These are phyloP conservation scores for Toxonevra muliebris DNA, from an alignment of 2,888 invertebrate species.

Conservation along the genomic window DNA sequence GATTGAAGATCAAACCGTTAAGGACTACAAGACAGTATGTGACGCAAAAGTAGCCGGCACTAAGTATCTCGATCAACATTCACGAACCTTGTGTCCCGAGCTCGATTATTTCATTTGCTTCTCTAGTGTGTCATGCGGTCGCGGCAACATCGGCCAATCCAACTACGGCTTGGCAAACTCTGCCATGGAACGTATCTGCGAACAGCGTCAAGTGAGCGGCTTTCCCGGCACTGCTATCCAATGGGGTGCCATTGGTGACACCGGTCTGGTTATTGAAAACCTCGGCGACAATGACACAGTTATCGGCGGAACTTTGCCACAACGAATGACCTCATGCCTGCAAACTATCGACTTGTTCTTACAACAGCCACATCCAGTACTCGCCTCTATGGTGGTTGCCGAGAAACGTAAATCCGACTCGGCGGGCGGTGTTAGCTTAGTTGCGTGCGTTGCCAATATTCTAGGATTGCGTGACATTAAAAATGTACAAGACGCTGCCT, in stretches of 20 bases:
- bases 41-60: slow-evolving; percentile 89
- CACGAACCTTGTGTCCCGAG: slow-evolving; percentile 79
- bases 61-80: slow-evolving; percentile 80
- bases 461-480: slow-evolving; percentile 88
- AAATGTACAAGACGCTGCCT: slow-evolving; percentile 78
- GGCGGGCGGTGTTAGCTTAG: slow-evolving; percentile 71
- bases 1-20: slow-evolving; percentile 84
- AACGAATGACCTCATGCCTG: slow-evolving; percentile 93
- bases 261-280: slow-evolving; percentile 89
- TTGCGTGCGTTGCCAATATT: slow-evolving; percentile 87
- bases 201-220: slow-evolving; percentile 82
- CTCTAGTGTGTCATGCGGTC: slow-evolving; percentile 95
- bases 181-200: slow-evolving; percentile 95
- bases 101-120: slow-evolving; percentile 95
- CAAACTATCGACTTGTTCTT: slow-evolving; percentile 88
- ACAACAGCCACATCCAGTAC: slow-evolving; percentile 85
- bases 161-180: slow-evolving; percentile 99
- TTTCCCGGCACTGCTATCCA: slow-evolving; percentile 92
- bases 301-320: slow-evolving; percentile 95
- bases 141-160: slow-evolving; percentile 95
- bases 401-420: slow-evolving; percentile 77
- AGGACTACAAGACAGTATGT: slow-evolving; percentile 82
- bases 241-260: slow-evolving; percentile 99
- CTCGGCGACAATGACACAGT: slow-evolving; percentile 91
- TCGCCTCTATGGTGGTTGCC: slow-evolving; percentile 86